Evolutionary conservation across 2,888 invertebrate genomes (phyloP).

Genomic region (Apamea crenata): DNA sequence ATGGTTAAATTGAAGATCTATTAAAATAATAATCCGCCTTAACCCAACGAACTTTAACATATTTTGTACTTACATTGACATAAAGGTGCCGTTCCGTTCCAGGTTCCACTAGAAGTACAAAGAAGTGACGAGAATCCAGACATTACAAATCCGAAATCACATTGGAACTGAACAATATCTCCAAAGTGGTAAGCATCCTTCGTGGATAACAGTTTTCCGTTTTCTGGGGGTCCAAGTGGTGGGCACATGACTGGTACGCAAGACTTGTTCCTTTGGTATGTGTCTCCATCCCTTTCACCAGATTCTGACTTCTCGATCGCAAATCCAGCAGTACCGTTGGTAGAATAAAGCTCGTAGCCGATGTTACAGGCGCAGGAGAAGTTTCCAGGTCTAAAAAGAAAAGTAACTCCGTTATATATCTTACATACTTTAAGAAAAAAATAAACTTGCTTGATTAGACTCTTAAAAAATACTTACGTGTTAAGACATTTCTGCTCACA

Average conservation of each 20-base stretch:
- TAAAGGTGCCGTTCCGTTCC: slow-evolving; percentile 98
- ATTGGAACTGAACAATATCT: slow-evolving; percentile 97
- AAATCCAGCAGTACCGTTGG: slow-evolving; percentile 97
- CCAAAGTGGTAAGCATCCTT: slow-evolving; percentile 96
- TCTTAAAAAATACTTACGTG: slow-evolving; percentile 83
- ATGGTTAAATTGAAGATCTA: neutral
- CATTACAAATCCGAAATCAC: slow-evolving; percentile 98
- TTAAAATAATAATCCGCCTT: neutral
- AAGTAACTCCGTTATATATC: neutral
- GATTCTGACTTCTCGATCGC: slow-evolving; percentile 94
- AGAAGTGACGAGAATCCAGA: slow-evolving; percentile 95
- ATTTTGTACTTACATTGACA: slow-evolving; percentile 95
- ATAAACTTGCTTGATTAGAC: neutral
- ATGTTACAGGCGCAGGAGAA: slow-evolving; percentile 97
- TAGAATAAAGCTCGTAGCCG: slow-evolving; percentile 96
- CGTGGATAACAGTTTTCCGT: slow-evolving; percentile 95
- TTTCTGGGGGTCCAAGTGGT: slow-evolving; percentile 93
- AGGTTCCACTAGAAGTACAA: slow-evolving; percentile 97
- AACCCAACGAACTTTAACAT: neutral
- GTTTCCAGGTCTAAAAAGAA: slow-evolving; percentile 93
- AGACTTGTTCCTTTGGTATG: slow-evolving; percentile 97
- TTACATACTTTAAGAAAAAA: neutral
- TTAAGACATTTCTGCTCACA: slow-evolving; percentile 98
- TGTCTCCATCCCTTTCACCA: slow-evolving; percentile 96
- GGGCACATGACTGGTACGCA: slow-evolving; percentile 98